Evolutionary conservation across 2,888 invertebrate species (phyloP).

Genomic region (Ellobium chinense): DNA sequence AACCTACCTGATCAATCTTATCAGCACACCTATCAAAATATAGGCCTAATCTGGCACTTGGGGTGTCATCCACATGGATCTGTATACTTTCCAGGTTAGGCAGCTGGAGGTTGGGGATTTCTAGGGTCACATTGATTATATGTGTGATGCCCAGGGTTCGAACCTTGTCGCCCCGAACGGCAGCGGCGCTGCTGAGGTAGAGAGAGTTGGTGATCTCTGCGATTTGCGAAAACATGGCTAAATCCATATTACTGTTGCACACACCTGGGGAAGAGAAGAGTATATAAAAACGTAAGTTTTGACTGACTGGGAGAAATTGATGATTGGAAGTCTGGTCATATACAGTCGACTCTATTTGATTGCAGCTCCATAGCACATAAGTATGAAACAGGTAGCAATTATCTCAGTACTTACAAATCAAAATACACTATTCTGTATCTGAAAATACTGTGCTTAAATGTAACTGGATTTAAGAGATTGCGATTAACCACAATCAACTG

Average conservation of each 20-base stretch:
- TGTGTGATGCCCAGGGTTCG: conserved; percentile 86
- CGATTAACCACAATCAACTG: too few species aligned
- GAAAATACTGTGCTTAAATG: too few species aligned
- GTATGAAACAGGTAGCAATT: too few species aligned
- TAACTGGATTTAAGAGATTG: too few species aligned
- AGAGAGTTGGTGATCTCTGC: conserved; percentile 87
- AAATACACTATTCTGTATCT: too few species aligned
- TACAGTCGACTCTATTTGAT: too few species aligned
- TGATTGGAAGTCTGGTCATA: too few species aligned
- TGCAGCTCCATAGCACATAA: too few species aligned
- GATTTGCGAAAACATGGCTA: conserved; percentile 75
- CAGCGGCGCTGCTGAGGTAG: conserved; percentile 89
- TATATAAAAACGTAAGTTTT: too few species aligned
- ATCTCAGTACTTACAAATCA: too few species aligned
- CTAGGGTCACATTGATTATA: conserved; percentile 90
- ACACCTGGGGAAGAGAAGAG: conserved; percentile 30
- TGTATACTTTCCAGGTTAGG: conserved; percentile 83
- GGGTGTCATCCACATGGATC: conserved; percentile 87
- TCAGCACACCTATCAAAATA: conserved; percentile 88
- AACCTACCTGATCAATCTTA: conserved; percentile 84
- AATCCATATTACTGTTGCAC: conserved; percentile 56
- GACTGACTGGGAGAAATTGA: too few species aligned
- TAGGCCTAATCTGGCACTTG: conserved; percentile 85
- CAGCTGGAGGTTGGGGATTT: conserved; percentile 83
- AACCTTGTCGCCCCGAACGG: conserved; percentile 85